Conservation (phyloP, 2,888 invertebrate genomes). For the Drosophila monieri region DNA sequence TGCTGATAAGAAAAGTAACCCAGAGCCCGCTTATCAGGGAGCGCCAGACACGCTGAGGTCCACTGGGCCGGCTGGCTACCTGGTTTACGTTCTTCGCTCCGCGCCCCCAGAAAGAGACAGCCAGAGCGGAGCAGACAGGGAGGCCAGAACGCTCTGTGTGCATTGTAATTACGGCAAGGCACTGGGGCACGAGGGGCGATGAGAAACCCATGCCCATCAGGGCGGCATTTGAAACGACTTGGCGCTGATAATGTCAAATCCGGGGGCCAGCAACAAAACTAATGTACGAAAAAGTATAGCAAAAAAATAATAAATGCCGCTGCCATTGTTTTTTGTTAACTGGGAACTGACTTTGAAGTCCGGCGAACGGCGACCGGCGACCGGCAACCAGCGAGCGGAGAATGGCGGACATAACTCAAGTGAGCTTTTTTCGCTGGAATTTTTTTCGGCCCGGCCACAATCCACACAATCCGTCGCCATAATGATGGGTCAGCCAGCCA, state of each 20-base stretch:
- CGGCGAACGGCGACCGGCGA: constrained; percentile 38
- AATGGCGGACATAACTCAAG: constrained; percentile 30
- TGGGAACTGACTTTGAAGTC: constrained; percentile 61
- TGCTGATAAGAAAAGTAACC: constrained; percentile 34
- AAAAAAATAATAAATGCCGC: constrained; percentile 14
- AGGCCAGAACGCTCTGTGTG: constrained; percentile 26
- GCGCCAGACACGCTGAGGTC: constrained; percentile 44
- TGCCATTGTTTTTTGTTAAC: constrained; percentile 26
- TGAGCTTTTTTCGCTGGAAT: constrained; percentile 31
- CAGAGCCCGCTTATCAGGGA: constrained; percentile 55
- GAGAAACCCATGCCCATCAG: constrained; percentile 54
- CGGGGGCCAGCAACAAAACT: constrained; percentile 15
- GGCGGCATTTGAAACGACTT: constrained; percentile 66
- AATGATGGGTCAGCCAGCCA: constrained; percentile 30
- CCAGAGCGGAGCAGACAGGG: background rate
- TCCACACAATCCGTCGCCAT: constrained; percentile 20
- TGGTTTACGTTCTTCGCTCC: constrained; percentile 16
- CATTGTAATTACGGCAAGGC: constrained; percentile 59
- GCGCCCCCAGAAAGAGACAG: too few species aligned
- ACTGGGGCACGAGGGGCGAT: constrained; percentile 17
- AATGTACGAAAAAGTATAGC: constrained; percentile 6
- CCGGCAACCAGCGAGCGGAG: too few species aligned
- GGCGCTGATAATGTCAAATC: constrained; percentile 69
- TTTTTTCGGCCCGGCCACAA: constrained; percentile 15
- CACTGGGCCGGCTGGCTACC: constrained; percentile 14